Conservation (phyloP, 1,140 invertebrate genomes). For the Zaprionus davidi region DNA sequence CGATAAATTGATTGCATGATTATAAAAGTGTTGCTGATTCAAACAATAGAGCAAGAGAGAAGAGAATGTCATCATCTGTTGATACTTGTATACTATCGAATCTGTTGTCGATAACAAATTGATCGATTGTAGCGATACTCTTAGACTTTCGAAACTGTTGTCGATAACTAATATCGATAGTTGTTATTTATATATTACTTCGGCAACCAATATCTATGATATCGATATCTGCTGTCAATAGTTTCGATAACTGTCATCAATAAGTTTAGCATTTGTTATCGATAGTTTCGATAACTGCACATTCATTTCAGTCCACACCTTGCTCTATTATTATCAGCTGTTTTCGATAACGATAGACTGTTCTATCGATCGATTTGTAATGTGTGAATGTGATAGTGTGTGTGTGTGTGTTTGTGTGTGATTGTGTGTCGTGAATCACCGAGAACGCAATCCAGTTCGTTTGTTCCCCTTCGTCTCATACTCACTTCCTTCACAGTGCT, state of each 20-base stretch:
- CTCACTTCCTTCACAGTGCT: slow-evolving; percentile 86
- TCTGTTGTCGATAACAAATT: not conserved
- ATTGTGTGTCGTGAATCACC: not conserved
- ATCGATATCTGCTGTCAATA: too few species aligned
- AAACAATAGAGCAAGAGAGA: not conserved
- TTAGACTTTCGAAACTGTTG: too few species aligned
- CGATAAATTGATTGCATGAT: not conserved
- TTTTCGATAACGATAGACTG: too few species aligned
- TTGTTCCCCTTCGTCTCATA: slow-evolving; percentile 29
- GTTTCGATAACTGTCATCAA: too few species aligned
- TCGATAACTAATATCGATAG: too few species aligned
- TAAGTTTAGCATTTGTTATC: not conserved
- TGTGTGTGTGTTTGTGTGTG: not conserved
- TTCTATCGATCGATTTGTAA: not conserved
- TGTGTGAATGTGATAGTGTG: not conserved
- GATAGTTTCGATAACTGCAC: not conserved
- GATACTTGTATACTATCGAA: not conserved
- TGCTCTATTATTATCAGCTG: not conserved
- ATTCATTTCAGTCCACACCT: not conserved
- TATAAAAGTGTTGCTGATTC: not conserved
- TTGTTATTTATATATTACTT: too few species aligned
- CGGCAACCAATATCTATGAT: too few species aligned
- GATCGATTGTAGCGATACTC: too few species aligned
- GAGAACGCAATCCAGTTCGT: not conserved
- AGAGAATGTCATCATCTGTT: not conserved